Evolutionary conservation across 1,140 invertebrate genomes (phyloP).

Genomic region (Phocides pigmalion): DNA sequence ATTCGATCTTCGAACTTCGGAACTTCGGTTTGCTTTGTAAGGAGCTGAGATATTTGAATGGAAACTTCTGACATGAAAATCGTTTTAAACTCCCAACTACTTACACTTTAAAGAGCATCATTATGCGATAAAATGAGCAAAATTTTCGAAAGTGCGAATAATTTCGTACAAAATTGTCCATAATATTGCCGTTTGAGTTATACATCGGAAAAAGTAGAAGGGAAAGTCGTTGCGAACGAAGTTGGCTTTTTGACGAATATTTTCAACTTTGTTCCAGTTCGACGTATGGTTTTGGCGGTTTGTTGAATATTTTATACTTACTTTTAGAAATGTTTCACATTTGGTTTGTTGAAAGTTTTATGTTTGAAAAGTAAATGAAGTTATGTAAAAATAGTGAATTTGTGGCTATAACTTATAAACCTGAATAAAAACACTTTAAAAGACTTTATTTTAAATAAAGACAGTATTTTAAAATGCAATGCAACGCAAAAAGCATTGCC

Average conservation of each 20-base stretch:
- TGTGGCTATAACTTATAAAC: too few species aligned
- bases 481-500: too few species aligned
- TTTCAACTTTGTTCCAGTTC: constrained; percentile 12
- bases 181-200: constrained; percentile 15
- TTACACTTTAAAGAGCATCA: constrained; percentile 14
- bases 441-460: too few species aligned
- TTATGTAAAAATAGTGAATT: neutral
- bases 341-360: neutral
- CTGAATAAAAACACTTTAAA: too few species aligned
- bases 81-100: constrained; percentile 30
- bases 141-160: constrained; percentile 22
- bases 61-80: constrained; percentile 40
- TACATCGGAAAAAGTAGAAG: constrained; percentile 1
- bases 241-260: neutral
- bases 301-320: neutral
- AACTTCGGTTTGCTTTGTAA: constrained; percentile 20
- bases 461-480: too few species aligned
- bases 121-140: constrained; percentile 23
- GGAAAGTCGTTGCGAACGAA: neutral
- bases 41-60: constrained; percentile 22
- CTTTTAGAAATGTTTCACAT: neutral
- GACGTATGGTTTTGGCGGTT: neutral
- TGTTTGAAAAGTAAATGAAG: neutral
- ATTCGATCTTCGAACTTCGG: constrained; percentile 2
- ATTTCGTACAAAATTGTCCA: constrained; percentile 19